These are phyloP conservation scores for Tarsius wallacei DNA, from an alignment of 2,797 vertebrate genomes.

Conservation along the genomic window DNA sequence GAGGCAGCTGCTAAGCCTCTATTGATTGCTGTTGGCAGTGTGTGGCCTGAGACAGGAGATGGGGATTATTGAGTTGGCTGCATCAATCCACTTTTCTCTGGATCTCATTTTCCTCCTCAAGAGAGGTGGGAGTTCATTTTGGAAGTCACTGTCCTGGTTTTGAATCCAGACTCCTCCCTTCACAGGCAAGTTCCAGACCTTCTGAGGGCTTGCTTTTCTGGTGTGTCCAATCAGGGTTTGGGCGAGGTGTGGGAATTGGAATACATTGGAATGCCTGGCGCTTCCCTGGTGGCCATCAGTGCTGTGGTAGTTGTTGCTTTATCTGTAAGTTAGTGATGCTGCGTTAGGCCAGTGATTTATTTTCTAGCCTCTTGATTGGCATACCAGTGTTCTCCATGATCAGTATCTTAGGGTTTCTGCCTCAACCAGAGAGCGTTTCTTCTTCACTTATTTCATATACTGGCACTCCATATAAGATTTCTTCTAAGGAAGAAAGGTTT, in stretches of 20 bases:
- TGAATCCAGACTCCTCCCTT: background rate
- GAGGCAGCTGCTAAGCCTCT: conserved; percentile 20
- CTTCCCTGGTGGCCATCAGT: fast-evolving
- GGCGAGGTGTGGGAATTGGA: background rate
- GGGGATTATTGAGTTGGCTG: background rate
- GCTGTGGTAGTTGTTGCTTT: background rate
- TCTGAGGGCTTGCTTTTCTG: background rate
- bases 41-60: background rate
- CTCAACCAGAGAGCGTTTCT: background rate
- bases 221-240: background rate
- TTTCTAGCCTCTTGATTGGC: background rate
- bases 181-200: background rate
- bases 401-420: background rate
- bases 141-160: background rate
- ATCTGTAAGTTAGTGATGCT: background rate
- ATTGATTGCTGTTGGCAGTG: background rate
- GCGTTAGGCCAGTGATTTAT: background rate
- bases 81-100: background rate
- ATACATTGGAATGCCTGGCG: background rate
- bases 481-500: background rate
- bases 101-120: background rate
- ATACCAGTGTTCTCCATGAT: background rate
- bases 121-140: background rate
- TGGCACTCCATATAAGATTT: no score
- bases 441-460: background rate